Evolutionary conservation across 2,113 vertebrate genomes (phyloP).

Genomic region (Paracanthobrama guichenoti): DNA sequence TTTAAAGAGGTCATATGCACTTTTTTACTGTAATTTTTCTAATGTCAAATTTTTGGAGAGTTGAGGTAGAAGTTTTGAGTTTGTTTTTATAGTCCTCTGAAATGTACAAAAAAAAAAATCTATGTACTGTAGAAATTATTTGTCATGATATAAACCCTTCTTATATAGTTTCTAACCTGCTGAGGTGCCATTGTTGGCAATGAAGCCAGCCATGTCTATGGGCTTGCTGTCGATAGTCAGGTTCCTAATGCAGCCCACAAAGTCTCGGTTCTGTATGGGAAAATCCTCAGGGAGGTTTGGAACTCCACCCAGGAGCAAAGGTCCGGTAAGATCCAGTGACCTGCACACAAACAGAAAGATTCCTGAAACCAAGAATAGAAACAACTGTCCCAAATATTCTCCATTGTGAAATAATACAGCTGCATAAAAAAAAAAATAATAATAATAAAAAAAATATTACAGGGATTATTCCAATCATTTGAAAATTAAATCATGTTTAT

Average conservation of each 20-base stretch:
- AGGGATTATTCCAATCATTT: not conserved
- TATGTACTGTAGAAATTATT: not conserved
- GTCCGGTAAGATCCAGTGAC: conserved; percentile 87
- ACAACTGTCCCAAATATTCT: not conserved
- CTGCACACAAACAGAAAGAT: conserved; percentile 63
- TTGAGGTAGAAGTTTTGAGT: not conserved
- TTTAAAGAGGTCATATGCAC: not conserved
- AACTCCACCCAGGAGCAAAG: conserved; percentile 86
- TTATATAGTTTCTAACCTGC: conserved; percentile 72
- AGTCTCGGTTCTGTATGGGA: conserved; percentile 82
- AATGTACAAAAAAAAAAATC: not conserved
- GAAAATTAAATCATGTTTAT: not conserved
- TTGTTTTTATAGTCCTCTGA: not conserved
- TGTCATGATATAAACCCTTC: not conserved
- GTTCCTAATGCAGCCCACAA: conserved; percentile 86
- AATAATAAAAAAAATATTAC: not conserved
- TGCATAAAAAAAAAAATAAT: not conserved
- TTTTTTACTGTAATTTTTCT: not conserved
- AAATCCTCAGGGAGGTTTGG: conserved; percentile 88
- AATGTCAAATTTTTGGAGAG: not conserved
- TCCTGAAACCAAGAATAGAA: conserved; percentile 2
- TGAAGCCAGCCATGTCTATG: conserved; percentile 84
- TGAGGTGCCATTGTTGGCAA: conserved; percentile 85
- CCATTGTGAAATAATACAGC: not conserved
- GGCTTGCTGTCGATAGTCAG: conserved; percentile 80